Evolutionary conservation across 2,113 vertebrate genomes (phyloP).

Genomic region (Lasiurus cinereus): DNA sequence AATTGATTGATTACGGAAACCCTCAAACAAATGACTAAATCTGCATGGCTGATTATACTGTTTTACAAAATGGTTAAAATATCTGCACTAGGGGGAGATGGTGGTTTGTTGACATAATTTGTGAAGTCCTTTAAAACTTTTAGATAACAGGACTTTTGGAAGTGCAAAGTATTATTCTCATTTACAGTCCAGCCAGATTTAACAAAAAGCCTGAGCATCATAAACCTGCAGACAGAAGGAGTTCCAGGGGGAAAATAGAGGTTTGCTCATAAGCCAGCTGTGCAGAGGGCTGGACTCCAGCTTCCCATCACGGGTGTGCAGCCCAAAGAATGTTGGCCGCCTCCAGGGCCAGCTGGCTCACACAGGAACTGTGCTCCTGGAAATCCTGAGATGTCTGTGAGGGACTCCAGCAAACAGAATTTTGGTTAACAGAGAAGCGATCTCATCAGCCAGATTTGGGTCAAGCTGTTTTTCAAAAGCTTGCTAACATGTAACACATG

Average conservation of each 20-base stretch:
- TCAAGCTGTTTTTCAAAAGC: constrained; percentile 63
- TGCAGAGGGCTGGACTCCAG: constrained; percentile 70
- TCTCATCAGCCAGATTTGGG: constrained; percentile 62
- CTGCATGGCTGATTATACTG: neutral
- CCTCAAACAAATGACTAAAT: constrained; percentile 8
- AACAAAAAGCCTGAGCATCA: constrained; percentile 63
- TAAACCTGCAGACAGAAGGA: constrained; percentile 79
- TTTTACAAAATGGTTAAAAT: constrained; percentile 45
- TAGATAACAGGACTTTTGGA: constrained; percentile 26
- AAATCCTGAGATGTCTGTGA: constrained; percentile 75
- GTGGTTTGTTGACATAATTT: neutral
- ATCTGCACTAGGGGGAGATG: neutral
- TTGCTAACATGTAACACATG: constrained; percentile 55
- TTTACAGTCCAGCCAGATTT: constrained; percentile 64
- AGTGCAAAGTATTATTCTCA: constrained; percentile 61
- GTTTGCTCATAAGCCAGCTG: constrained; percentile 75
- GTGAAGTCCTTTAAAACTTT: constrained; percentile 57
- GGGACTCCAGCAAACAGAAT: constrained; percentile 69
- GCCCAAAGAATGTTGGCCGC: constrained; percentile 76
- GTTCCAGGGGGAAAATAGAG: constrained; percentile 70
- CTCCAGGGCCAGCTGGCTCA: constrained; percentile 71
- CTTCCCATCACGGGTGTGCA: constrained; percentile 72
- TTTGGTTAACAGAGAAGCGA: constrained; percentile 55
- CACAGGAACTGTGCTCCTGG: constrained; percentile 71
- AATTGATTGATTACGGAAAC: constrained; percentile 9